A percentile compares a stretch with the other conserved stretches of the same genome.
These are phyloP conservation scores for Dastarcus helophoroides DNA, from an alignment of 2,888 invertebrate genomes.

Conservation along the genomic window DNA sequence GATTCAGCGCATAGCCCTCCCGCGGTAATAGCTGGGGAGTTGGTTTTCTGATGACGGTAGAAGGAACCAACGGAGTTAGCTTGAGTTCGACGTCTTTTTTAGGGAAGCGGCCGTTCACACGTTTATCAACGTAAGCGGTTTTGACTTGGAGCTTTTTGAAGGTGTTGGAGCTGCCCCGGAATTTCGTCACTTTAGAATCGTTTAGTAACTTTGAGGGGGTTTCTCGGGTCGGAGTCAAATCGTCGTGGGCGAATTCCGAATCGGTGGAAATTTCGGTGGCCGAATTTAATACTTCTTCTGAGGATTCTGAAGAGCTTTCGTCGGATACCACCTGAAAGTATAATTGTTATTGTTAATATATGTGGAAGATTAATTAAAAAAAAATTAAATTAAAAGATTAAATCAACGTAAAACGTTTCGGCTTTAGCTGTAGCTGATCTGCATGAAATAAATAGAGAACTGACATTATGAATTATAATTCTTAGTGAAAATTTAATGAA, in stretches of 20 bases:
- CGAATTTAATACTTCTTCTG: constrained; percentile 67
- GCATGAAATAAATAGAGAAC: no score
- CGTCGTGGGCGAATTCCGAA: constrained; percentile 83
- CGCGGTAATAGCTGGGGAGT: constrained; percentile 34
- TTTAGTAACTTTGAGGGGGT: constrained; percentile 68
- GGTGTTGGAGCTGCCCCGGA: constrained; percentile 31
- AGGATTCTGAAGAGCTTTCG: constrained; percentile 50
- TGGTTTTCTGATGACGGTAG: constrained; percentile 26
- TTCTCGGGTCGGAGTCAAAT: constrained; percentile 55
- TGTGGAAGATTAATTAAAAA: background rate
- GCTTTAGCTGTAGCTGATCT: no score
- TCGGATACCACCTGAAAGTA: constrained; percentile 51
- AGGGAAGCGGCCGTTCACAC: constrained; percentile 31
- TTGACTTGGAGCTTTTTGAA: constrained; percentile 53
- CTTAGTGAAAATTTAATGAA: no score
- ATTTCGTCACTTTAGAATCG: constrained; percentile 48
- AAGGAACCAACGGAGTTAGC: constrained; percentile 33
- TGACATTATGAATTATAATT: no score
- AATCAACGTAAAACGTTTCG: no score
- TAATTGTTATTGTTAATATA: constrained; percentile 8
- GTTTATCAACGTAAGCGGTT: constrained; percentile 38
- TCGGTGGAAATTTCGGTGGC: constrained; percentile 88
- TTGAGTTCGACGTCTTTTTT: constrained; percentile 34
- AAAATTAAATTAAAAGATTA: background rate
- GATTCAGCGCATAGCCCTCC: constrained; percentile 67